Base-by-base conservation (phyloP, 2,888 invertebrate species). In the Caenorhabditis macrosperma region DNA sequence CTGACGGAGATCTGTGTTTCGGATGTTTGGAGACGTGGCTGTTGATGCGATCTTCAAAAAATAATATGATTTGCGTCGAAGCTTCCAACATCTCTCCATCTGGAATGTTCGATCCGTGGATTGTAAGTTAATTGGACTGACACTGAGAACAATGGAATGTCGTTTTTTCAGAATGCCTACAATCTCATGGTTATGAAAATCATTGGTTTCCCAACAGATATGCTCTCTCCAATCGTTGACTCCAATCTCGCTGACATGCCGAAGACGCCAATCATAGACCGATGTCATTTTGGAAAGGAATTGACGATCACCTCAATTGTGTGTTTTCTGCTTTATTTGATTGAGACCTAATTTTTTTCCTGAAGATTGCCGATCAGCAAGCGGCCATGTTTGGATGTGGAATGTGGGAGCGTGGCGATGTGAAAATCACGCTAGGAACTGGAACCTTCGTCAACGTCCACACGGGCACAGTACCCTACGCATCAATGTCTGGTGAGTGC, bases 21-120 rank as follows among this genome's bases (percentile, higher is more conserved):
- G 89, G 96, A 6, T 95, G 96, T 0, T 92, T 98, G 66, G 98
- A 98, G 90, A 95, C 96, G 0, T 99, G 96, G 96, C 92, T 98
- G 59, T 91, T 97, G 66, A 94, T 95, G 92, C 95, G 94, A 64
- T 82, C 88, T n/a, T 81, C 86, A 15, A 77, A 76, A 17, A 81
- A 81, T 7, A 61, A 72, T 2, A 12, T 44, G 10, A 48, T 95
- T 91, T 93, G 95, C 72, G 95, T 95, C 0, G 98, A 99, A 90
- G 94, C 94, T n/a, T 95, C 95, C 0, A 95, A 94, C 85, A 95
- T 95, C 0, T 95, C 96, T 38, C 94, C 95, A 1, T 96, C 97
- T 0, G 97, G 96, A 1, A 93, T 98, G 87, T 98, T 93, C 91
- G 97, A 98, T 91, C 96, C 97, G 0, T 98, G 95, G 91, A 94